Base-by-base conservation (phyloP, 2,888 invertebrate species). In the Sarcophaga carnaria region DNA sequence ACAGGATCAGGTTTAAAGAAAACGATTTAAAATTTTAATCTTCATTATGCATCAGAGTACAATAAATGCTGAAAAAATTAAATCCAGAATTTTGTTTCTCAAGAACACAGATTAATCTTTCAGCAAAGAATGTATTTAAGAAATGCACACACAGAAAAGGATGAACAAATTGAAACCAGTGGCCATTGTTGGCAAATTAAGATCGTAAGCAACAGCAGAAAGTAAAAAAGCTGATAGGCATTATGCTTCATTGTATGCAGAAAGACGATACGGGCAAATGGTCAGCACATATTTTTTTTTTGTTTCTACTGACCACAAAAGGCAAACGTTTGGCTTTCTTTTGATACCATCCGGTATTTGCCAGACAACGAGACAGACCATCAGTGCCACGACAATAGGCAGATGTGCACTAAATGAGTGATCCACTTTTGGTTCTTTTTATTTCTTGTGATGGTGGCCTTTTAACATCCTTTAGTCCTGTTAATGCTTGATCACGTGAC, bases 281-380 rank as follows among this genome's bases (percentile, higher is more conserved):
- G 81, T 75, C 79, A 79, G 71, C 47, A 45, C 37, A 10, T 22
- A 11, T 12, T 2, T 66, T 27, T 8, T 75, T 75, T 54, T 64
- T 14, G 17, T 54, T 81, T 78, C 74, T 70, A 10, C 47, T 85
- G 85, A 85, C 85, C 85, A 85, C 85, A 85, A 85, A 85, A 85
- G 78, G 85, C 85, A 78, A 85, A 71, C 37, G 63, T 47, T 67
- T 67, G 54, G 17, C 59, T 37, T 27, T 25, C 20, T 69, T 60
- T 70, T 63, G 70, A 78, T 54, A 17, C 54, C 17, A 37, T 37
- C 37, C 64, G n/a, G 66, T 75, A 74, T 81, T 66, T 67, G 17
- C 49, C 80, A 63, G 67, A 80, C 63, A 72, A 54, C 49, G 20
- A 69, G 74, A 75, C 81, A 82, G 27, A 70, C 74, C 22, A 22